Evolutionary conservation across 2,113 vertebrate species (phyloP), one percentile per base, ranked within the genome.

Genomic region (Pleuronectes platessa): DNA sequence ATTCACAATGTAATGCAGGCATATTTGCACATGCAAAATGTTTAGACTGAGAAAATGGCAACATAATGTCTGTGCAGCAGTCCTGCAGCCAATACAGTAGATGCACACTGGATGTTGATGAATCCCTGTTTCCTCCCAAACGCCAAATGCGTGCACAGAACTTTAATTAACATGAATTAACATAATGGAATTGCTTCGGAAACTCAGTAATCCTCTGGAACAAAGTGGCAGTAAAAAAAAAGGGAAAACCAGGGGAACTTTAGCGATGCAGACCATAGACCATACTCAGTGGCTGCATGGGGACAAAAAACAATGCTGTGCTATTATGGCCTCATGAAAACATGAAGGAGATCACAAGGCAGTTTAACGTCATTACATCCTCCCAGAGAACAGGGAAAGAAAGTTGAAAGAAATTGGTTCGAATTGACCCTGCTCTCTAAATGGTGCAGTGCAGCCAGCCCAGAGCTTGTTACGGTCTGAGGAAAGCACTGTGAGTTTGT

Each of bases 91-190:
- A 62, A 74, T 26, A 26, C 23, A 58, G 24, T 68, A 62, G 31
- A 62, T 40, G 68, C 63, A 74, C 45, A 67, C 73, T 61, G 17
- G 4, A 10, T 61, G 75, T 26, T 53, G 21, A 68, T 74, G 70
- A 83, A 79, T 70, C 63, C 66, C 60, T 21, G 64, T 71, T 74
- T 24, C 26, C 27, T 20, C 31, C 17, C 31, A 68, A 81, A 82
- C 45, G 71, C 45, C 62, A 71, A 72, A 42, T 47, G 26, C 64
- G 51, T 67, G 47, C 60, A 71, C 60, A 61, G 47, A 71, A 63
- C 40, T 81, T 74, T 61, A 74, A 84, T 86, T 81, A 80, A 64
- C 78, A 86, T 74, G 45, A 75, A 82, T 86, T 80, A 78, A 49
- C 82, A 86, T 86, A 81, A 85, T 76, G 60, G 15, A 61, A 73